Evolutionary conservation across 2,888 invertebrate species (phyloP), one percentile per base, ranked within the genome.

Genomic region (Magallana nippona): DNA sequence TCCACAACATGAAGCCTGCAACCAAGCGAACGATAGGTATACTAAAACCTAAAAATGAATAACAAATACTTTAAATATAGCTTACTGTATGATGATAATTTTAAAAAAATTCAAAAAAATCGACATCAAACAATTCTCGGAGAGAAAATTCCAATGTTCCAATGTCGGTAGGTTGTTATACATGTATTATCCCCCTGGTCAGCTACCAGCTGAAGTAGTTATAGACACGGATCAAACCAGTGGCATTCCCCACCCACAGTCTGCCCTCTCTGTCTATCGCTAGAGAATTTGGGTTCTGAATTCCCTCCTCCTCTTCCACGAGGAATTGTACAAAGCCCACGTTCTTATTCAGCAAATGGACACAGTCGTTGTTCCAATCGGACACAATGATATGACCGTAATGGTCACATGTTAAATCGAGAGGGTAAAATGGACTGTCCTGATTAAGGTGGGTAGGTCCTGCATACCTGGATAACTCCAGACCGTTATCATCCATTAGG

Each of bases 291-390:
- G 89, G 89, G 3, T 88, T 87, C 58, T 87, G 86, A 13, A 89
- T 81, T 1, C 86, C 89, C 62, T 89, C 87, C 13, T 83, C 85
- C 57, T 86, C 79, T 32, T 62, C 83, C 15, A 88, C 57, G 19
- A 89, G 81, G n/a, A 84, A 85, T 57, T 87, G 82, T 5, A 89
- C 79, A 56, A 88, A 89, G 55, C 84, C 84, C 10, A 87, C 88
- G 15, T 87, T 87, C 15, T 83, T 63, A 57, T 89, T 87, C 13
- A 89, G 83, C 11, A 88, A 86, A 78, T 89, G 89, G 2, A 89
- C 79, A 79, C 87, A 86, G 56, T 89, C 89, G 71, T 89, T 89
- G 82, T 89, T 89, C 89, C 89, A 89, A 79, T 89, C 89, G 10
- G 88, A 85, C 1, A 89, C 86, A 32, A 89, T 82, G 57, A 89